Evolutionary conservation across 2,888 invertebrate genomes (phyloP).

Genomic region (Cephus pygmeus): DNA sequence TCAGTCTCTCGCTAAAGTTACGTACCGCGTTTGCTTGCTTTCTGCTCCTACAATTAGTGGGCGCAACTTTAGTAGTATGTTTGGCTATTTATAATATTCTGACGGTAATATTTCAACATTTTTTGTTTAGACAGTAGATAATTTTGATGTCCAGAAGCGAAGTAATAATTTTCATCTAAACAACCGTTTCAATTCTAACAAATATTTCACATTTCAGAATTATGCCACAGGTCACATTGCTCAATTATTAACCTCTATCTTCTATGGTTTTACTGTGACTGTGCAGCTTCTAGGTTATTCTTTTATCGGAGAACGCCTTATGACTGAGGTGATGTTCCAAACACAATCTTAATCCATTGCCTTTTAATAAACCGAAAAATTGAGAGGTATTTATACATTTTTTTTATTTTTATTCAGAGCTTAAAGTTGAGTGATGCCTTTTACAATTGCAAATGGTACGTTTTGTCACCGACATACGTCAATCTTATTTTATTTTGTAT

Average conservation of each 20-base stretch:
- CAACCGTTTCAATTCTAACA: too few species aligned
- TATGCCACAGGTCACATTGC: too few species aligned
- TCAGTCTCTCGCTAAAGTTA: background rate
- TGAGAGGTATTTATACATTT: background rate
- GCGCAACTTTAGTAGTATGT: conserved; percentile 22
- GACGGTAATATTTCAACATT: conserved; percentile 10
- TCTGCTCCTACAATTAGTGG: conserved; percentile 21
- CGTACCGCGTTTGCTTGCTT: conserved; percentile 4
- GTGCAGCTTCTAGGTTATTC: conserved; percentile 38
- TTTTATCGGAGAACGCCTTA: conserved; percentile 37
- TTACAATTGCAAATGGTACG: conserved; percentile 70
- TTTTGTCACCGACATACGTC: conserved; percentile 66
- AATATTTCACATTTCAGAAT: too few species aligned
- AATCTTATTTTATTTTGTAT: conserved; percentile 57
- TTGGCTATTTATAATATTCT: conserved; percentile 18
- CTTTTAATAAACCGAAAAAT: background rate
- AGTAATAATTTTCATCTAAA: too few species aligned
- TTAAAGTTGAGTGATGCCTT: conserved; percentile 67
- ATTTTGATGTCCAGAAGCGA: too few species aligned
- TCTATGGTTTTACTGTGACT: conserved; percentile 24
- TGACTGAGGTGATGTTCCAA: conserved; percentile 28
- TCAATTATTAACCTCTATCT: conserved; percentile 20
- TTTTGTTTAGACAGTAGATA: too few species aligned
- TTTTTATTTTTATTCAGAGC: conserved; percentile 47
- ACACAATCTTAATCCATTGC: too few species aligned